Evolutionary conservation across 2,113 vertebrate species (phyloP).

Genomic region (Marcusenius ussheri): DNA sequence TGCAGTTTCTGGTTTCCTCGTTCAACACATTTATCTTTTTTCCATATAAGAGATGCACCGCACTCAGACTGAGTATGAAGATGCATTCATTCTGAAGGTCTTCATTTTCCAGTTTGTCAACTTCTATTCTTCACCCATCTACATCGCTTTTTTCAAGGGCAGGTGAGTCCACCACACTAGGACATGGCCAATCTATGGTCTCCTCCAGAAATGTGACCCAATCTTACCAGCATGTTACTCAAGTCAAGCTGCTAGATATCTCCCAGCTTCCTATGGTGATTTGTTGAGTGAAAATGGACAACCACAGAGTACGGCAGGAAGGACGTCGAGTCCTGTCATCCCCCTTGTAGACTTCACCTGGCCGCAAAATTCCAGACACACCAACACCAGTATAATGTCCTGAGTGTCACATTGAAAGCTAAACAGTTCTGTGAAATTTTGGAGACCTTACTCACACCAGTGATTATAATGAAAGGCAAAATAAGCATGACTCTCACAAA

Average conservation of each 20-base stretch:
- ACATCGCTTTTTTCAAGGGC: constrained; percentile 55
- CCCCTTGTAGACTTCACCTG: background rate
- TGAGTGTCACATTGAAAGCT: background rate
- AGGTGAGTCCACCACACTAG: constrained; percentile 33
- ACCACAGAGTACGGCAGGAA: background rate
- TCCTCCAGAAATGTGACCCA: background rate
- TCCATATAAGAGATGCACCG: constrained; percentile 46
- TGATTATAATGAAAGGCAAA: background rate
- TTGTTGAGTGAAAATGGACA: background rate
- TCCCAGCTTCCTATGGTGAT: background rate
- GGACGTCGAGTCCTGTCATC: background rate
- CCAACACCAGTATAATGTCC: background rate
- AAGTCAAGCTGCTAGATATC: background rate
- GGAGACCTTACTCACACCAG: background rate
- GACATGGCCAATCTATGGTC: background rate
- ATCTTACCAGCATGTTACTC: background rate
- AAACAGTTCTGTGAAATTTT: background rate
- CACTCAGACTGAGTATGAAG: constrained; percentile 46
- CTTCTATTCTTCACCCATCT: constrained; percentile 49
- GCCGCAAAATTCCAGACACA: background rate
- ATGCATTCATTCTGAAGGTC: constrained; percentile 47
- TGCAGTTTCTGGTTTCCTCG: background rate
- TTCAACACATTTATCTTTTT: background rate
- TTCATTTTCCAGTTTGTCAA: constrained; percentile 53
- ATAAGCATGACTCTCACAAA: background rate